Base-by-base conservation (phyloP, 2,888 invertebrate species). In the Thelaira solivaga region DNA sequence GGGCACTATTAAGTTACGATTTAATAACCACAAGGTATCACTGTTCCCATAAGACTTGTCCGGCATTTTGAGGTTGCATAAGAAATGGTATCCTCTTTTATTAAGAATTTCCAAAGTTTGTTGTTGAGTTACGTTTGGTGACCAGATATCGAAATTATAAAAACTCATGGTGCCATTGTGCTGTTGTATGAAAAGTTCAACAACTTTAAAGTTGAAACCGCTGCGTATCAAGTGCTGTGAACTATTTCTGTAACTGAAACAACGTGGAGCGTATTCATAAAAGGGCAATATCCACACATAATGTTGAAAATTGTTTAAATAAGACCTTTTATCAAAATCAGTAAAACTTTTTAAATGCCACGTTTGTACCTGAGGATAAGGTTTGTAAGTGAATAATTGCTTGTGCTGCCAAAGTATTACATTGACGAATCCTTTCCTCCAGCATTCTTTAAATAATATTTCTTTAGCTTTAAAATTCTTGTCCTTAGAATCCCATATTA, bases 221-320 rank as follows among this genome's bases (percentile, higher is more conserved):
- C 22, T 57, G n/a, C 57, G 57, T 18, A 47, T 11, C 51, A 71
- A 16, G 2, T 65, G 16, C 2, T 71, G 59, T 4, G 43, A 7
- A 10, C 36, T 69, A 45, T 76, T 20, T 0, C 29, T 71, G 16
- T 39, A 71, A 11, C 57, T 59, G 8, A 64, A 59, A 11, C 57
- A 39, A 11, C 65, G 57, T 16, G 76, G 69, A 6, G 69, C 22
- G 36, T 29, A 65, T 31, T 76, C 36, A 0, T 51, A 16, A 5
- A 64, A 45, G 0, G 51, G 51, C 4, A 64, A 4, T 36, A 2
- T 26, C 57, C 59, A 61, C 1, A 1, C 7, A 36, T 49, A 61
- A 7, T 47, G 18, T 10, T 76, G 59, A 13, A 61, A 65, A 65
- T 76, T 76, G 2, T 36, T 13, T 11, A 76, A 29, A 45, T 76